These are phyloP conservation scores for Pangasius larnaudii DNA, from an alignment of 2,797 vertebrate species.

Conservation along the genomic window DNA sequence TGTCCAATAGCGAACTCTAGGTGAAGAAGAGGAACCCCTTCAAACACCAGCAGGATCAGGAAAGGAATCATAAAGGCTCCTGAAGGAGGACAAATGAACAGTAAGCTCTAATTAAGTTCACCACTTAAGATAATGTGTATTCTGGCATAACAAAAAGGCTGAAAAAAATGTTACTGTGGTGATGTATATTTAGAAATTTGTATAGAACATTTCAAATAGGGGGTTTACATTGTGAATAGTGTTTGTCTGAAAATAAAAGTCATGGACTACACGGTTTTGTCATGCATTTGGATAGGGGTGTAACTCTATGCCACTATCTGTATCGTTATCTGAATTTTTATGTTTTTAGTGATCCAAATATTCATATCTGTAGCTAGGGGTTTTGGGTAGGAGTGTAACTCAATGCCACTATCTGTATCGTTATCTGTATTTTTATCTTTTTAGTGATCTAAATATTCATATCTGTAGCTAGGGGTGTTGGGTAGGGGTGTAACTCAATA, in stretches of 20 bases:
- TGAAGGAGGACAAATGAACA: conserved; percentile 53
- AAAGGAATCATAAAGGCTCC: conserved; percentile 95
- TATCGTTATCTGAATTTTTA: neutral
- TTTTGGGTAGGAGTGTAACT: neutral
- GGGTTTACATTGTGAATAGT: neutral
- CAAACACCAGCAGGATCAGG: conserved; percentile 87
- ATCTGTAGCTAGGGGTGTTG: neutral
- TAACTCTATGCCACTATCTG: neutral
- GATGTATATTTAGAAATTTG: neutral
- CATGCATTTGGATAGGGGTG: neutral
- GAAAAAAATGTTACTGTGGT: neutral
- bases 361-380: neutral
- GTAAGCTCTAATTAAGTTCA: neutral
- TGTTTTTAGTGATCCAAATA: neutral
- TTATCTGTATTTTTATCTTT: neutral
- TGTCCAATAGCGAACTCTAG: conserved; percentile 93
- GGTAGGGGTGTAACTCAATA: neutral
- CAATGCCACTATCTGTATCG: too few relatives aligned
- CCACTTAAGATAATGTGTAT: neutral
- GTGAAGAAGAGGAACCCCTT: conserved; percentile 86
- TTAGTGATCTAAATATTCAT: neutral
- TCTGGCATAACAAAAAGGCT: neutral
- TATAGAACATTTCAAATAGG: neutral
- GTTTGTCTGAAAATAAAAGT: neutral
- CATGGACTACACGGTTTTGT: neutral